phyloP scores from a whole-genome alignment of 1,140 invertebrate species.

The Drosophila tristis region DNA sequence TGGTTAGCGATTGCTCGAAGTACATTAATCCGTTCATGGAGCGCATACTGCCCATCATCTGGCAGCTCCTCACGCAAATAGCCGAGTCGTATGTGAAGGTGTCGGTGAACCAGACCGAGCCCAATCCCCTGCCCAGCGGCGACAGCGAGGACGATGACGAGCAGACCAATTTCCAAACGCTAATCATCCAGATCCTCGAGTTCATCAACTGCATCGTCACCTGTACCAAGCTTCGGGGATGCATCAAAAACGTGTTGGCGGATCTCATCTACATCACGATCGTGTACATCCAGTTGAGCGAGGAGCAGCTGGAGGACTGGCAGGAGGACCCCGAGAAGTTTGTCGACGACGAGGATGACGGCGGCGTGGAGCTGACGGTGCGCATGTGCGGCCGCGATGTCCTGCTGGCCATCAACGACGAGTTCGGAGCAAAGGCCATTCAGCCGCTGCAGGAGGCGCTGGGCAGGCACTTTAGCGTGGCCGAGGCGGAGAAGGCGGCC shows the following conservation, averaged over 20 bases:
- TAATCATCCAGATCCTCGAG: slow-evolving; percentile 92
- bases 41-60: slow-evolving; percentile 89
- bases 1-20: slow-evolving; percentile 89
- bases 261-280: slow-evolving; percentile 91
- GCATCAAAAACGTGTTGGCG: slow-evolving; percentile 88
- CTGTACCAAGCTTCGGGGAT: slow-evolving; percentile 87
- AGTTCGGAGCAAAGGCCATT: slow-evolving; percentile 87
- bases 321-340: slow-evolving; percentile 89
- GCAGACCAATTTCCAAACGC: slow-evolving; percentile 89
- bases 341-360: slow-evolving; percentile 92
- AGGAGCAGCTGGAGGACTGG: slow-evolving; percentile 90
- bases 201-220: slow-evolving; percentile 88
- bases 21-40: slow-evolving; percentile 88
- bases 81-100: slow-evolving; percentile 85
- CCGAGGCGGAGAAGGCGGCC: slow-evolving; percentile 84
- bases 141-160: slow-evolving; percentile 86
- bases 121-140: slow-evolving; percentile 61
- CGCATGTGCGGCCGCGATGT: slow-evolving; percentile 91
- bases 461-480: slow-evolving; percentile 87
- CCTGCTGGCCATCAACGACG: slow-evolving; percentile 86
- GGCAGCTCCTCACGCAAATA: slow-evolving; percentile 89
- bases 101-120: slow-evolving; percentile 79
- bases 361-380: slow-evolving; percentile 89
- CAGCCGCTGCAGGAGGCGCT: slow-evolving; percentile 88
- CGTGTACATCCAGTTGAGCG: slow-evolving; percentile 88